Percentiles rank a stretch among this genome's conserved stretches.
These are phyloP conservation scores for Leptoteleia sp. DNA, from an alignment of 1,140 invertebrate species.

Conservation along the genomic window DNA sequence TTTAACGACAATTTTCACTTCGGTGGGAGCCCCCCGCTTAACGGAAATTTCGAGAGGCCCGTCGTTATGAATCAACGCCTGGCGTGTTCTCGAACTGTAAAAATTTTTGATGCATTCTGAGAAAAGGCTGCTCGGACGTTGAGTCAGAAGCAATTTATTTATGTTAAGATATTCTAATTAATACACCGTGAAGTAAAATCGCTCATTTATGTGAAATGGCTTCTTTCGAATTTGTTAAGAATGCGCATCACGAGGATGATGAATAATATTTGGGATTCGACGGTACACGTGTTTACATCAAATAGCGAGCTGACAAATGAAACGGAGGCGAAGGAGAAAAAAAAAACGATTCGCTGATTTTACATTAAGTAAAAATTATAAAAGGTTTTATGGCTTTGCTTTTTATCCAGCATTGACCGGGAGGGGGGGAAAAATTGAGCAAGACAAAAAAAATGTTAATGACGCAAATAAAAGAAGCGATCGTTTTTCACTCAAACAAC, in stretches of 20 bases:
- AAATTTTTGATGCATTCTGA: slow-evolving; percentile 42
- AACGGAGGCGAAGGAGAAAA: no score
- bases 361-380: no score
- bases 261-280: slow-evolving; percentile 22
- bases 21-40: slow-evolving; percentile 23
- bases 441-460: no score
- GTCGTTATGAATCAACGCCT: slow-evolving; percentile 24
- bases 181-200: slow-evolving; percentile 39
- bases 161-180: slow-evolving; percentile 56
- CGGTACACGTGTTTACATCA: slow-evolving; percentile 26
- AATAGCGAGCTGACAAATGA: no score
- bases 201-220: slow-evolving; percentile 37
- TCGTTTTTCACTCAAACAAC: no score
- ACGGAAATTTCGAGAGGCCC: slow-evolving; percentile 31
- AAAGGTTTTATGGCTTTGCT: no score
- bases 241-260: slow-evolving; percentile 19
- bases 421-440: no score
- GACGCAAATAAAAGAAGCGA: no score
- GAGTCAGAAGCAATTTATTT: slow-evolving; percentile 50
- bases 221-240: slow-evolving; percentile 41
- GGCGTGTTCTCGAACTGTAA: slow-evolving; percentile 21
- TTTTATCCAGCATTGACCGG: no score
- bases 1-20: slow-evolving; percentile 30
- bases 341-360: no score
- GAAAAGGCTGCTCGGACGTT: slow-evolving; percentile 29